Evolutionary conservation across 1,140 invertebrate species (phyloP).

Genomic region (Agraylea sexmaculata): DNA sequence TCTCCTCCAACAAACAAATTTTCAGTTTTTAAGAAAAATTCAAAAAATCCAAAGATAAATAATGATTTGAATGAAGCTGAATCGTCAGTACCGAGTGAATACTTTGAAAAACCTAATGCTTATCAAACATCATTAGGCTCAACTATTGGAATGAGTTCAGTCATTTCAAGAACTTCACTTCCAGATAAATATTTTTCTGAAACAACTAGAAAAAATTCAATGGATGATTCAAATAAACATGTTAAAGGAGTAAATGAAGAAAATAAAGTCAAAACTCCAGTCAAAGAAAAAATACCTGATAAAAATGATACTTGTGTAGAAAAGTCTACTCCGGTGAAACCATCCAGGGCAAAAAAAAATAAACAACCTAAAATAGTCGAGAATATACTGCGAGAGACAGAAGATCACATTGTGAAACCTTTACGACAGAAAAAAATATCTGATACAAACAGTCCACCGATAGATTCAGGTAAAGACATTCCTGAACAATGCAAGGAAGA

Average conservation of each 20-base stretch:
- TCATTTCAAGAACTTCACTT: conserved; percentile 2
- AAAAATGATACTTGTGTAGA: conserved; percentile 1
- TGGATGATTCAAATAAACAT: too few relatives aligned
- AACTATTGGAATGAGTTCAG: conserved; percentile 2
- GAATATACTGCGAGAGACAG: not conserved
- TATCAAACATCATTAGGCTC: too few relatives aligned
- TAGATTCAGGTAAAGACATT: not conserved
- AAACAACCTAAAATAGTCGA: not conserved
- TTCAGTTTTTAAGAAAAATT: too few relatives aligned
- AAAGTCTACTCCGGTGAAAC: too few relatives aligned
- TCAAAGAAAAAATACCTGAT: not conserved
- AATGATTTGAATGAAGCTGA: conserved; percentile 5
- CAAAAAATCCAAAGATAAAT: not conserved
- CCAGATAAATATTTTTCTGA: conserved; percentile 10
- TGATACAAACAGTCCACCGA: not conserved
- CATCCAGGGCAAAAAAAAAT: not conserved
- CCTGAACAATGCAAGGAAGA: too few relatives aligned
- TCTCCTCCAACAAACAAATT: too few relatives aligned
- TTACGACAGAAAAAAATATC: not conserved
- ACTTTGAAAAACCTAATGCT: not conserved
- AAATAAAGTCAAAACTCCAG: conserved; percentile 1
- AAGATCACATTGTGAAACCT: not conserved
- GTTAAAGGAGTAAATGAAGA: not conserved
- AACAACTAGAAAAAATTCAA: not conserved
- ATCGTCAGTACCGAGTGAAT: not conserved